These are phyloP conservation scores for Aspidiotus rigidus DNA, from an alignment of 2,888 invertebrate species.

Conservation along the genomic window DNA sequence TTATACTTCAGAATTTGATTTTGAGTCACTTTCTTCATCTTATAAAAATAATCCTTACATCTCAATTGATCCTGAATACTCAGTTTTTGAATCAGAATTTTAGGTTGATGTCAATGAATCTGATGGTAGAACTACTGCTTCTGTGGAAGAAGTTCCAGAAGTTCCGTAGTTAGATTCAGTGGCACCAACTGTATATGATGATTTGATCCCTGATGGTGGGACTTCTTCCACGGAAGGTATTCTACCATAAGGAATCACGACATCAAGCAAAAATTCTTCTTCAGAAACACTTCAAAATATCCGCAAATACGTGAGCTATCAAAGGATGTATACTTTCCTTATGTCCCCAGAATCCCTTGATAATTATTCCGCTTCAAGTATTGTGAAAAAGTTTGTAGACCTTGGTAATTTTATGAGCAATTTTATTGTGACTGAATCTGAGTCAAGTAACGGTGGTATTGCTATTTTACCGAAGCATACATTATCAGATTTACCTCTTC, in stretches of 20 bases:
- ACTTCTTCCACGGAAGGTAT: neutral
- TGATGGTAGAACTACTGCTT: neutral
- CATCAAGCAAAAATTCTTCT: neutral
- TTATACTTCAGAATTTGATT: neutral
- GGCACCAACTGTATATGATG: too few relatives aligned
- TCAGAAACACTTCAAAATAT: neutral
- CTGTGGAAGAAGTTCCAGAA: neutral
- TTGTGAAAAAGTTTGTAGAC: too few relatives aligned
- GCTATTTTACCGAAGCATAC: too few relatives aligned
- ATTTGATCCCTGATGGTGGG: too few relatives aligned
- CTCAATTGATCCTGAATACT: neutral
- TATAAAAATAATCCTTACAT: slow-evolving; percentile 3
- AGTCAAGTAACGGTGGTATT: too few relatives aligned
- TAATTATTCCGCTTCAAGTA: too few relatives aligned
- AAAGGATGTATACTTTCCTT: neutral
- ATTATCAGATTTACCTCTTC: too few relatives aligned
- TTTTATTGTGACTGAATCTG: too few relatives aligned
- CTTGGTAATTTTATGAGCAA: too few relatives aligned
- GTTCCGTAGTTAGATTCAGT: too few relatives aligned
- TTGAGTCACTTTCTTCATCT: neutral
- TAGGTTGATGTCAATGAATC: neutral
- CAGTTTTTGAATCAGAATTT: neutral
- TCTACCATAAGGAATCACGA: neutral
- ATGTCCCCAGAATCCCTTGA: too few relatives aligned
- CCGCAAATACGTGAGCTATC: neutral